phyloP scores from a whole-genome alignment of 2,113 vertebrate species.

The Cavia porcellus region DNA sequence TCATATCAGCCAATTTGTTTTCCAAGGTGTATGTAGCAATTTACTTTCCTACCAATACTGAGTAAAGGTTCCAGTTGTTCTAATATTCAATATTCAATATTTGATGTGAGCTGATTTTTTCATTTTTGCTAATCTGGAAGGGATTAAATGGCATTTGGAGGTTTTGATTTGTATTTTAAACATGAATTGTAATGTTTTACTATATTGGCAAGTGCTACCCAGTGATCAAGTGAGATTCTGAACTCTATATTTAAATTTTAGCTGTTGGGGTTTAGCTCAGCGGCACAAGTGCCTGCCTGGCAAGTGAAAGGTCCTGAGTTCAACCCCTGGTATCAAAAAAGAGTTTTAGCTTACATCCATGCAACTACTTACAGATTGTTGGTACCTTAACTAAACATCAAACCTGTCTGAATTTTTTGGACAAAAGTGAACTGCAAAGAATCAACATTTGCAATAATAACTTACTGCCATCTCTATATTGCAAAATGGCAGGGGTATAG shows the following conservation, averaged over 20 bases:
- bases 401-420: conserved; percentile 6
- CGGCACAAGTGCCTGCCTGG: too few relatives aligned
- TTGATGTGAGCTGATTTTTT: conserved; percentile 20
- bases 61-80: conserved; percentile 41
- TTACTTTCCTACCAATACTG: background rate
- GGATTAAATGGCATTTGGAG: conserved; percentile 20
- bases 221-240: conserved; percentile 51
- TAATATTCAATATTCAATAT: background rate
- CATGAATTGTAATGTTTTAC: background rate
- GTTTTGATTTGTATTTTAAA: conserved; percentile 38
- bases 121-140: background rate
- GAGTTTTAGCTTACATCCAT: background rate
- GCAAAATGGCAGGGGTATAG: background rate
- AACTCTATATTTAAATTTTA: background rate
- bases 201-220: background rate
- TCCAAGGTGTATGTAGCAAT: conserved; percentile 2
- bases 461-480: background rate
- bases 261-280: background rate
- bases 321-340: too few relatives aligned
- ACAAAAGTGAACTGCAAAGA: conserved; percentile 16
- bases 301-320: too few relatives aligned
- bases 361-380: conserved; percentile 21
- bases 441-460: conserved; percentile 52
- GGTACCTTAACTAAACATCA: background rate
- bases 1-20: background rate